Percentiles rank a stretch among this genome's conserved stretches.
phyloP scores from a whole-genome alignment of 2,113 vertebrate genomes.

The Engraulis encrasicolus region DNA sequence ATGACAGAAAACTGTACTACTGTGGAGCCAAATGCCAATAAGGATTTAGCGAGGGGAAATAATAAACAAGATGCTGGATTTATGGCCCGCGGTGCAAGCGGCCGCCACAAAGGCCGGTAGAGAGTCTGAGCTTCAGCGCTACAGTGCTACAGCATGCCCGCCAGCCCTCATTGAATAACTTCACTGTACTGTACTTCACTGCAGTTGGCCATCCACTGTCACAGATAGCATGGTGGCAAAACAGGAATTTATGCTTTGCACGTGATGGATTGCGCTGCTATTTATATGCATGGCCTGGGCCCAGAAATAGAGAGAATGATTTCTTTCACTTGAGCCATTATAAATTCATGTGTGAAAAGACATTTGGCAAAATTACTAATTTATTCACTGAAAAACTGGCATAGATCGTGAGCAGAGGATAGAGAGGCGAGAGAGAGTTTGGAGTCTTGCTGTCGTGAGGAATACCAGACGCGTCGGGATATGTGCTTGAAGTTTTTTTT shows the following conservation, averaged over 20 bases:
- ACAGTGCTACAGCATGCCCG: too few species aligned
- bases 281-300: constrained; percentile 60
- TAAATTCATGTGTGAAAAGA: constrained; percentile 59
- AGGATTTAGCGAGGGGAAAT: not conserved
- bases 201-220: not conserved
- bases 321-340: constrained; percentile 56
- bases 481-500: not conserved
- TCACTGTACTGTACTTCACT: not conserved
- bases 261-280: constrained; percentile 53
- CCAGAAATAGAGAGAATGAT: constrained; percentile 57
- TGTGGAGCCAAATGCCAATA: constrained; percentile 28
- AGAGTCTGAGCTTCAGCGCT: too few species aligned
- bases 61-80: constrained; percentile 10
- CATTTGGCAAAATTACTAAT: constrained; percentile 63
- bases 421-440: not conserved
- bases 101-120: constrained; percentile 28
- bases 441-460: not conserved
- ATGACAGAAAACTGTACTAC: constrained; percentile 23
- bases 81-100: not conserved
- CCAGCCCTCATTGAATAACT: constrained; percentile 52
- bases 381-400: constrained; percentile 72
- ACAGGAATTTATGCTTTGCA: constrained; percentile 55
- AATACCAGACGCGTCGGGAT: not conserved
- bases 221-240: constrained; percentile 51
- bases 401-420: constrained; percentile 39